Evolutionary conservation across 2,113 vertebrate species (phyloP), one percentile per base, ranked within the genome.

Genomic region (Sarotherodon lohbergeri): DNA sequence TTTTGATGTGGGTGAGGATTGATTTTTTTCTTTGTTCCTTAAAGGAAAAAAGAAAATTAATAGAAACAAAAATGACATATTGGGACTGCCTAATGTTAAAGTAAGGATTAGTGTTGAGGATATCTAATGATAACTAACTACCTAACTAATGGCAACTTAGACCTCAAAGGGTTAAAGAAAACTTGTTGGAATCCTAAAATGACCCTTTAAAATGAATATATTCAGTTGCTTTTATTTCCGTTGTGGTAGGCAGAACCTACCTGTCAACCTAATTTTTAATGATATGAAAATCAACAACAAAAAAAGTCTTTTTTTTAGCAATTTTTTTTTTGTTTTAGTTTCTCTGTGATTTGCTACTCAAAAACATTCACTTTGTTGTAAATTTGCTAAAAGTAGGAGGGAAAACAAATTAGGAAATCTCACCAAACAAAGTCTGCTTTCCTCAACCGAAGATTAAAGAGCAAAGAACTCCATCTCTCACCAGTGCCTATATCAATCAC

Each of bases 401-500:
- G 27, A 59, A 83, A 89, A 90, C 81, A 90, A 91, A 91, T 88
- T 78, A 82, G n/a, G 9, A 78, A 52, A 68, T 87, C 86, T 89
- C 36, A 76, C 68, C 84, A 87, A 90, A 91, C 68, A 91, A 80
- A 86, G 78, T 61, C 55, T 86, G 73, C 22, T 89, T 89, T 76
- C 76, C 41, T 88, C 76, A 89, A 82, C 68, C 2, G 24, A 89
- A 90, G 88, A 92, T 91, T 91, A 92, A 87, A 90, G 84, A 91
- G 63, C 84, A 79, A 43, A 88, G 61, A 79, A 85, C 87, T 86
- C 79, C 36, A 86, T 86, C 76, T 82, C 71, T 71, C 86, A 83
- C 55, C 83, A 17, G 55, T 68, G 78, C 82, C 68, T 32, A 9
- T 73, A 93, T 94, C 91, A 92, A 91, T 92, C 93, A 92, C 81